Base-by-base conservation (phyloP, 2,888 invertebrate species). In the Acleris emargana region DNA sequence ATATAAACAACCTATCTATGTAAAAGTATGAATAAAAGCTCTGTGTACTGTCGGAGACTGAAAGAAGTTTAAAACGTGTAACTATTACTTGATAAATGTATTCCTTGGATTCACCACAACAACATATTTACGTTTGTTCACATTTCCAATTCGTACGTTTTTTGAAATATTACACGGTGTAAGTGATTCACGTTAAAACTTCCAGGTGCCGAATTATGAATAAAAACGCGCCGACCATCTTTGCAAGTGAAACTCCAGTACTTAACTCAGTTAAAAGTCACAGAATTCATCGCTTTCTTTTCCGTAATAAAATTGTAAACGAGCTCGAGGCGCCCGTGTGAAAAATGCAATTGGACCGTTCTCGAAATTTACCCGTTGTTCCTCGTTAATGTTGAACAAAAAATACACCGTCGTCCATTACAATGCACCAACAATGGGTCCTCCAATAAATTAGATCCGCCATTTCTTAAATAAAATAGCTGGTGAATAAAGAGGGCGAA, bases 401-500 rank as follows among this genome's bases (percentile, higher is more conserved):
- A 83, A 78, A 75, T 71, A 76, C 73, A 74, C 68, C 72, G 69
- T 70, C 74, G 72, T 77, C 77, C 75, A 81, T 81, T 82, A 79
- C 73, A 72, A 73, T 76, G 76, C 73, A 72, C 69, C 68, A 81
- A 87, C 84, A 87, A 88, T 81, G 75, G 78, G 71, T 71, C 71
- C 81, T 82, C 76, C 81, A 80, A 82, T 82, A 87, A 87, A 86
- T 86, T 86, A 84, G 81, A 82, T 82, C 78, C 78, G 73, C 77
- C 73, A 74, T 75, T 77, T 72, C 72, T 77, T 72, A 77, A 84
- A 82, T 81, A 82, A 85, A 84, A 83, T 83, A 82, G 79, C 78
- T 79, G 76, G 75, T 72, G 76, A 81, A 86, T 84, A 84, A 87
- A 83, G 78, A 82, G 83, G 81, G 81, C 76, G 79, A 82, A 84